A percentile compares a stretch with the other conserved stretches of the same genome.
phyloP scores from a whole-genome alignment of 2,797 vertebrate species.

The Ctenopoma kingsleyae region DNA sequence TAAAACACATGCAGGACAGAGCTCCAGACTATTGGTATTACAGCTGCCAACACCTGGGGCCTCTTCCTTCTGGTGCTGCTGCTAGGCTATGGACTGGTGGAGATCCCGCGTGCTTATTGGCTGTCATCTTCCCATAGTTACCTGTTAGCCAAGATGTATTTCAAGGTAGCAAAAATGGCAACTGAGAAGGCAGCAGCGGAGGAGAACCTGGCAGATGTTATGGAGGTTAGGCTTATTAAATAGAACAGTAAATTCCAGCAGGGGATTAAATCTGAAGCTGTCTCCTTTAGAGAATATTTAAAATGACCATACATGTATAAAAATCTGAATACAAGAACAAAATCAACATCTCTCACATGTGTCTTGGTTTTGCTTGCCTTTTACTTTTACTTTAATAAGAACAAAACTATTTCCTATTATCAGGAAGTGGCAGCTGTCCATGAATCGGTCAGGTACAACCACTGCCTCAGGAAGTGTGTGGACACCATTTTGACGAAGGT shows the following conservation, averaged over 20 bases:
- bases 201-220: constrained; percentile 92
- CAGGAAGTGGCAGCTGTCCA: constrained; percentile 91
- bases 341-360: background rate
- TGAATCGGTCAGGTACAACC: constrained; percentile 89
- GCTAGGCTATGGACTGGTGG: constrained; percentile 94
- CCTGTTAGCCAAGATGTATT: constrained; percentile 92
- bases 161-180: constrained; percentile 93
- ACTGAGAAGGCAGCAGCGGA: constrained; percentile 92
- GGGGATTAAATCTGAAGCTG: background rate
- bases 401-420: constrained; percentile 22
- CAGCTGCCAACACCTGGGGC: constrained; percentile 96
- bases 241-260: background rate
- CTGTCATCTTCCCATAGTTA: constrained; percentile 89
- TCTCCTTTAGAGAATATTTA: background rate
- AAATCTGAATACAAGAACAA: background rate
- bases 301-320: background rate
- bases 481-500: constrained; percentile 96
- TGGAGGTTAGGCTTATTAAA: constrained; percentile 86
- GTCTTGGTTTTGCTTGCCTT: background rate
- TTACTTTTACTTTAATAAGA: background rate
- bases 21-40: constrained; percentile 93
- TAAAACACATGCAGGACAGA: constrained; percentile 83
- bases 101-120: constrained; percentile 95
- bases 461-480: constrained; percentile 90
- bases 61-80: constrained; percentile 94